phyloP scores from a whole-genome alignment of 2,113 vertebrate species.

The Psammodynastes pulverulentus region DNA sequence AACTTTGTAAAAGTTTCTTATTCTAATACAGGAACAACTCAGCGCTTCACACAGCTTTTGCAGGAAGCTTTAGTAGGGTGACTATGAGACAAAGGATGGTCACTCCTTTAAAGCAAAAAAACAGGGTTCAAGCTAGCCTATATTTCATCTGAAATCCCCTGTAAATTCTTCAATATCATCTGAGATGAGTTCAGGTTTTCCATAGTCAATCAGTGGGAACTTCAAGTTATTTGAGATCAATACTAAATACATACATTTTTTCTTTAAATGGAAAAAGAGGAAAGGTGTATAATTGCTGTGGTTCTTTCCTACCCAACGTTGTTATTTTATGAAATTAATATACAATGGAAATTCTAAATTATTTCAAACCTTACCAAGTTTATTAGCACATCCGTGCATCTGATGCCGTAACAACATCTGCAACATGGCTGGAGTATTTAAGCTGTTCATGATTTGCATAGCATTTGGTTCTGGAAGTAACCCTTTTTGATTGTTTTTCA shows the following conservation, averaged over 20 bases:
- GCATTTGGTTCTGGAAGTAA: constrained; percentile 92
- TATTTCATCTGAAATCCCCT: background rate
- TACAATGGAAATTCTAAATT: background rate
- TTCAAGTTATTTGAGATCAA: background rate
- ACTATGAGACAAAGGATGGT: background rate
- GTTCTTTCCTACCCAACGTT: background rate
- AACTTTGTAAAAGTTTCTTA: background rate
- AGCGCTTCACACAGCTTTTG: background rate
- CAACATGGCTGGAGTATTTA: constrained; percentile 91
- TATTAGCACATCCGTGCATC: constrained; percentile 71
- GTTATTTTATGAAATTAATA: background rate
- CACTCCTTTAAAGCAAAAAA: background rate
- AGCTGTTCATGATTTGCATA: constrained; percentile 90
- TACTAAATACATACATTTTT: background rate
- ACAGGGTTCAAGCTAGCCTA: background rate
- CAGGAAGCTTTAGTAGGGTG: background rate
- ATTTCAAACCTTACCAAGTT: constrained; percentile 73
- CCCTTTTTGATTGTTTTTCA: constrained; percentile 89
- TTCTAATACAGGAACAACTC: background rate
- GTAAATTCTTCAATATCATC: background rate
- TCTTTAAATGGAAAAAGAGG: background rate
- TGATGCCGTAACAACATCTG: constrained; percentile 91
- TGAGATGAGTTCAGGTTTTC: background rate
- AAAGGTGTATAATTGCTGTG: background rate
- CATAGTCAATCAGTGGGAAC: background rate